Evolutionary conservation across 2,888 invertebrate genomes (phyloP).

Genomic region (Leucophora obtusa): DNA sequence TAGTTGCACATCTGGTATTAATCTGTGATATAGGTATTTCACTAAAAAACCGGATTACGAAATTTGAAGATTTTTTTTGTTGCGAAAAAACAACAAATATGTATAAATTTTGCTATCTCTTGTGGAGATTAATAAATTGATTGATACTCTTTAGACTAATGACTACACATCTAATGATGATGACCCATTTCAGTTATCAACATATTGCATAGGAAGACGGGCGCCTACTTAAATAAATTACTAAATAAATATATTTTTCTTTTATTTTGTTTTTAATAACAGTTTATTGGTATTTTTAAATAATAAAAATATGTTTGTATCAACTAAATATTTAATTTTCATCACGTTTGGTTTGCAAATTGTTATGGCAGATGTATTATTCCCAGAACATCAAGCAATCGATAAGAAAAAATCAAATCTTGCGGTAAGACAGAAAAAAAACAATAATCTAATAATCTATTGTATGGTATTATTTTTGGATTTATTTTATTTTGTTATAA

Average conservation of each 20-base stretch:
- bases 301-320: constrained; percentile 20
- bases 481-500: no score
- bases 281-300: background rate
- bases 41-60: background rate
- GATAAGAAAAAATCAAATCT: constrained; percentile 73
- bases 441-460: no score
- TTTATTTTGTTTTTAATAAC: background rate
- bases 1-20: no score
- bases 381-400: constrained; percentile 70
- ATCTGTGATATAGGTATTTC: background rate
- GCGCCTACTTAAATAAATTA: background rate
- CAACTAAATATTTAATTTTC: constrained; percentile 32
- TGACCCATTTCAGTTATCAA: background rate
- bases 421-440: constrained; percentile 73
- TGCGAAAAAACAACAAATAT: background rate
- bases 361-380: constrained; percentile 69
- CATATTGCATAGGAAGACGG: background rate
- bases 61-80: background rate
- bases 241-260: background rate
- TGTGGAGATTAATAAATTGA: background rate
- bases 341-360: constrained; percentile 41
- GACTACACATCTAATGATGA: background rate
- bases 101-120: background rate
- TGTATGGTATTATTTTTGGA: no score
- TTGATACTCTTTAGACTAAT: background rate